Percentiles rank a stretch among this genome's conserved stretches.
phyloP scores from a whole-genome alignment of 2,888 invertebrate genomes.

The Scaeva pyrastri region DNA sequence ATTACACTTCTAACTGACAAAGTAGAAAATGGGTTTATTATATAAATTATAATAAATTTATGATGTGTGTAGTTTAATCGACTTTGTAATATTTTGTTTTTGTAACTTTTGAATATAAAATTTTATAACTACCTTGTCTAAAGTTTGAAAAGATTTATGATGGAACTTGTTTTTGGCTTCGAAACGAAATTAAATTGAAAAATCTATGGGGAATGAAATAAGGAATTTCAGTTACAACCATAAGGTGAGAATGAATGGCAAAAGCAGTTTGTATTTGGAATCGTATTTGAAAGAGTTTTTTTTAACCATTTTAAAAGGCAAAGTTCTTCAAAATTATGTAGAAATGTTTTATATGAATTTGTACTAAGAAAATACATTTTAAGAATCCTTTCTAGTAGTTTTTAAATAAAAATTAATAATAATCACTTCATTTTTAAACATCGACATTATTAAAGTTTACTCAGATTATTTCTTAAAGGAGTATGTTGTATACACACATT shows the following conservation, averaged over 20 bases:
- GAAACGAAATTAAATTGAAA: constrained; percentile 2
- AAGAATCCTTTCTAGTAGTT: no score
- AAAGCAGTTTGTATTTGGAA: no score
- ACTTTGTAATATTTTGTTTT: background rate
- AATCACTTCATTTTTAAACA: no score
- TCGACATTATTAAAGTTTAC: no score
- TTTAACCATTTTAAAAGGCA: no score
- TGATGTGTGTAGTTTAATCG: background rate
- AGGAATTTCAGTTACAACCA: constrained; percentile 1
- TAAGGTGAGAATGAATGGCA: background rate
- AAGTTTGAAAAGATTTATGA: background rate
- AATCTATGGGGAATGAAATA: background rate
- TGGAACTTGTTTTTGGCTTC: background rate
- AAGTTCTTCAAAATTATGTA: no score
- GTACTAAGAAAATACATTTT: no score
- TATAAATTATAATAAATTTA: no score
- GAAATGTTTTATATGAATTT: no score
- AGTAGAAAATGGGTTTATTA: constrained; percentile 59
- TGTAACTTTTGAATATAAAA: background rate
- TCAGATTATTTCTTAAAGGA: no score
- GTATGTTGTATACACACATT: no score
- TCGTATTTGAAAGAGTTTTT: background rate
- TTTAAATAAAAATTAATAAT: no score
- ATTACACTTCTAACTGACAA: constrained; percentile 53
- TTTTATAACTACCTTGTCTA: constrained; percentile 14